A percentile compares a stretch with the other conserved stretches of the same genome.
Conservation (phyloP, 92 coral and sea anemone genomes). For the Desmophyllum pertusum region DNA sequence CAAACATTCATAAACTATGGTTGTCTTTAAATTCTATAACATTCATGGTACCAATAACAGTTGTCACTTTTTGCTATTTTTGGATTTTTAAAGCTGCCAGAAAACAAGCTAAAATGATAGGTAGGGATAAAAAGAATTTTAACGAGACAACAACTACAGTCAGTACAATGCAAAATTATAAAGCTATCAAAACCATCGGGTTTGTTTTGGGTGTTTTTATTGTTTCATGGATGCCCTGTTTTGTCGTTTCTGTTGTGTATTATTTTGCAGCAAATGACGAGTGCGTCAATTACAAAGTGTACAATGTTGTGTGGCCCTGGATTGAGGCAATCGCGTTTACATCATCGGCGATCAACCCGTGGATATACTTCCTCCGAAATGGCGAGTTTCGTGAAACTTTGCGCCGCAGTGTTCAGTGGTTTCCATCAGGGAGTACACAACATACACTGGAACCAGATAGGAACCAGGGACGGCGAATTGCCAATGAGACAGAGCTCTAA, state of each 20-base stretch:
- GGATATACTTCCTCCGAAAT: constrained; percentile 19
- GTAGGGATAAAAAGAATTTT: too few relatives aligned
- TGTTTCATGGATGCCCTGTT: too few relatives aligned
- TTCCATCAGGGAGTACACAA: neutral
- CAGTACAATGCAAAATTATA: too few relatives aligned
- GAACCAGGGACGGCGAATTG: too few relatives aligned
- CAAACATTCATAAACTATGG: neutral
- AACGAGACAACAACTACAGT: too few relatives aligned
- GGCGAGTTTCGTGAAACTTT: constrained; percentile 13
- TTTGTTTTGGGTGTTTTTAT: too few relatives aligned
- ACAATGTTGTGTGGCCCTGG: constrained; percentile 24
- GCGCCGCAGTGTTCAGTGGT: constrained; percentile 4
- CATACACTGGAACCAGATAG: too few relatives aligned
- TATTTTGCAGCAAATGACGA: neutral
- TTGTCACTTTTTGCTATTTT: constrained; percentile 22
- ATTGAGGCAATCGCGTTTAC: constrained; percentile 25
- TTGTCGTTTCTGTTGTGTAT: too few relatives aligned
- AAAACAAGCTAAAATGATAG: constrained; percentile 7
- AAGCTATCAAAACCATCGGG: too few relatives aligned
- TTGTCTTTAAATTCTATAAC: neutral
- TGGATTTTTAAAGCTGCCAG: constrained; percentile 26
- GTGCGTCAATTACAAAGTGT: neutral
- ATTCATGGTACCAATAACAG: neutral
- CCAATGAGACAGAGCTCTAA: too few relatives aligned
- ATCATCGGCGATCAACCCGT: constrained; percentile 27